Conservation (phyloP, 2,797 vertebrate species). For the Coccyzus lansbergi region DNA sequence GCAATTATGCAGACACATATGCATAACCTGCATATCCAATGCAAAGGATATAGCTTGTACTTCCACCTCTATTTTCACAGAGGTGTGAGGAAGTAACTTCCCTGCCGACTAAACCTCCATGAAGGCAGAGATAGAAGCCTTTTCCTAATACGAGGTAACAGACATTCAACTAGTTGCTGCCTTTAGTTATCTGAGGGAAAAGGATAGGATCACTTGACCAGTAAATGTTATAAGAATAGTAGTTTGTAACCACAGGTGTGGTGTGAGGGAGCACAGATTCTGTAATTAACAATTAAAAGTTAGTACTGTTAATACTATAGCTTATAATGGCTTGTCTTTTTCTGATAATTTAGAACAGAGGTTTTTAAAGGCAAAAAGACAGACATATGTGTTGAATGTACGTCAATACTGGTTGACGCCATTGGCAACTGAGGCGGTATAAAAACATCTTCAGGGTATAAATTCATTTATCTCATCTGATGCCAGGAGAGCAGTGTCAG, state of each 20-base stretch:
- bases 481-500: conserved; percentile 10
- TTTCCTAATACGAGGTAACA: not conserved
- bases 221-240: not conserved
- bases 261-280: not conserved
- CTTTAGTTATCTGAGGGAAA: not conserved
- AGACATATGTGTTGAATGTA: not conserved
- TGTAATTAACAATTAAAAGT: not conserved
- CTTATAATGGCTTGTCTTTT: not conserved
- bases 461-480: not conserved
- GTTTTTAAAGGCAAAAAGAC: not conserved
- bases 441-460: conserved; percentile 13
- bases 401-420: conserved; percentile 15
- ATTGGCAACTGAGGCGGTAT: conserved; percentile 13
- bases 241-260: not conserved
- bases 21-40: not conserved
- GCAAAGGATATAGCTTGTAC: not conserved
- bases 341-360: not conserved
- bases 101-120: not conserved
- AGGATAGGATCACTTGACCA: rapidly evolving
- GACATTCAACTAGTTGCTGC: not conserved
- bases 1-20: not conserved
- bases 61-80: not conserved
- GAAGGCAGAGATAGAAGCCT: not conserved
- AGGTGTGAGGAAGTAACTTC: not conserved
- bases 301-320: rapidly evolving